phyloP scores from a whole-genome alignment of 2,888 invertebrate species.

The Noctua janthina region DNA sequence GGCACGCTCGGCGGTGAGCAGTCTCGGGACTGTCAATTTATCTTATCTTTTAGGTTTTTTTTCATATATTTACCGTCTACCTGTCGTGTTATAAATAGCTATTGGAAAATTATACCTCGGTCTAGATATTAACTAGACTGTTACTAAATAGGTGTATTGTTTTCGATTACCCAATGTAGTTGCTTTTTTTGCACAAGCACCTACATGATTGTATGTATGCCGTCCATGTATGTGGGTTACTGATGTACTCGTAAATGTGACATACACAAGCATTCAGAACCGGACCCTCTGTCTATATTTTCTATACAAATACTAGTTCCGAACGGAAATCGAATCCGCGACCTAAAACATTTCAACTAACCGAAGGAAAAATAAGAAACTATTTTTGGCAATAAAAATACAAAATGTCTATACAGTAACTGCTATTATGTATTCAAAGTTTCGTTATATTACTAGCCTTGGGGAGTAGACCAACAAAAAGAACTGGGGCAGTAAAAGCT shows the following conservation, averaged over 20 bases:
- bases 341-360: neutral
- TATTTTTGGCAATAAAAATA: neutral
- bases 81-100: neutral
- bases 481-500: neutral
- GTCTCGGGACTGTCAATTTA: conserved; percentile 24
- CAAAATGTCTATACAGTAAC: neutral
- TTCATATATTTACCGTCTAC: neutral
- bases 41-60: conserved; percentile 22
- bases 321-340: conserved; percentile 15
- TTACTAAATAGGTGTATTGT: neutral
- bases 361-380: conserved; percentile 1
- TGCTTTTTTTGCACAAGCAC: neutral
- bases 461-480: conserved; percentile 5
- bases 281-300: neutral
- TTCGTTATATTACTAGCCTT: neutral
- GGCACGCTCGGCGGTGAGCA: conserved; percentile 1
- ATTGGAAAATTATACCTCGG: neutral
- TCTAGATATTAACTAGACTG: neutral
- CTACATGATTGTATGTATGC: neutral
- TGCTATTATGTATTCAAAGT: conserved; percentile 14
- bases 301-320: conserved; percentile 2
- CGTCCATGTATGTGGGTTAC: neutral
- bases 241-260: neutral
- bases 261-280: neutral
- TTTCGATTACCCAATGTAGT: neutral